These are phyloP conservation scores for Tokudaia muenninki DNA, from an alignment of 2,797 vertebrate species.

Conservation along the genomic window DNA sequence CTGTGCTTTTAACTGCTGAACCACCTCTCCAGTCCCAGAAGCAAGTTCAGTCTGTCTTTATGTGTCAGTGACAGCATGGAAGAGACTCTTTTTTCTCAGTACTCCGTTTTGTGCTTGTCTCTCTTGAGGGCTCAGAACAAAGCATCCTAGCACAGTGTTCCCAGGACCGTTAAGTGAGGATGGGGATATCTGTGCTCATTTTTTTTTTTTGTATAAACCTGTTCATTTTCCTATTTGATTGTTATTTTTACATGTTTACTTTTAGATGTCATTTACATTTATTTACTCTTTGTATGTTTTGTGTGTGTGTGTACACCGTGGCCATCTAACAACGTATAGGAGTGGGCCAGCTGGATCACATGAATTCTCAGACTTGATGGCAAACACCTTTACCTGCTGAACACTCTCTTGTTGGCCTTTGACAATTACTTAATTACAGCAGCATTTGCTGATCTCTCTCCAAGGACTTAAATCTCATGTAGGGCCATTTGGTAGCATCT, in stretches of 20 bases:
- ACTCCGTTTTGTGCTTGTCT: not conserved
- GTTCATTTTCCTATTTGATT: constrained; percentile 2
- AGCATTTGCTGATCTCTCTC: constrained; percentile 9
- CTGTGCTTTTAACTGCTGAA: not conserved
- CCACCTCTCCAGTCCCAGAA: not conserved
- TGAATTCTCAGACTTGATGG: not conserved
- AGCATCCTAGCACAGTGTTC: not conserved
- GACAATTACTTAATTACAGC: not conserved
- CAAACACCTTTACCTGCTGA: not conserved
- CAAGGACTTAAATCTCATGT: not conserved
- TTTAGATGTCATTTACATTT: not conserved
- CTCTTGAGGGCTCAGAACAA: not conserved
- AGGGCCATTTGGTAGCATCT: not conserved
- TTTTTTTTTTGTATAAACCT: not conserved
- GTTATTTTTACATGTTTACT: not conserved
- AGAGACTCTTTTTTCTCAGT: not conserved
- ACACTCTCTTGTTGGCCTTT: constrained; percentile 6
- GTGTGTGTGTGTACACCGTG: not conserved
- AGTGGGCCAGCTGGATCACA: no score
- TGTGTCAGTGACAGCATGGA: not conserved
- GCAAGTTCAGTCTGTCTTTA: constrained; percentile 5
- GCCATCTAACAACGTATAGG: not conserved
- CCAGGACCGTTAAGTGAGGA: not conserved
- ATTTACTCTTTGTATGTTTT: no score
- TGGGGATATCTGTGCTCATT: not conserved